Evolutionary conservation across 2,888 invertebrate species (phyloP).

Genomic region (Lottia scabra): DNA sequence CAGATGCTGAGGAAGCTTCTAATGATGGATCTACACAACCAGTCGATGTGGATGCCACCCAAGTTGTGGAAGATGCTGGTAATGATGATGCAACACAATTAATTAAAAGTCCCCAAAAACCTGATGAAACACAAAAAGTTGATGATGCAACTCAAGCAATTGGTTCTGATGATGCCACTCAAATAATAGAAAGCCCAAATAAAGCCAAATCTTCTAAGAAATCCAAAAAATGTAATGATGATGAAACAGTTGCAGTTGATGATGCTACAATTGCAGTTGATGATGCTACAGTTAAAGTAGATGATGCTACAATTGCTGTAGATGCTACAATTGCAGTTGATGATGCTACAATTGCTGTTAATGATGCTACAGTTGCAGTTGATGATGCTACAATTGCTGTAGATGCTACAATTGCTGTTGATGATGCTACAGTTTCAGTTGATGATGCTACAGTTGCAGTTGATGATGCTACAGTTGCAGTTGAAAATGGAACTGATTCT

Average conservation of each 20-base stretch:
- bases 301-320: not conserved
- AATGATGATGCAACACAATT: conserved; percentile 27
- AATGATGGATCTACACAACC: not conserved
- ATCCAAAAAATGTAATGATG: not conserved
- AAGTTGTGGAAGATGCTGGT: conserved; percentile 6
- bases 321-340: not conserved
- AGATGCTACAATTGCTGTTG: not conserved
- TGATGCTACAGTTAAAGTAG: conserved; percentile 13
- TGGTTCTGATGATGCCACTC: conserved; percentile 18
- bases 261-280: conserved; percentile 20
- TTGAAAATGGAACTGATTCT: not conserved
- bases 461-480: conserved; percentile 12
- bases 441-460: conserved; percentile 22
- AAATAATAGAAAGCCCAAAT: conserved; percentile 4
- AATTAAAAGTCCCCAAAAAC: conserved; percentile 9
- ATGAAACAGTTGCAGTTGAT: too few relatives aligned
- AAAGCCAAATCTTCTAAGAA: not conserved
- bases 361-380: conserved; percentile 14
- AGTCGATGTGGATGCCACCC: conserved; percentile 4
- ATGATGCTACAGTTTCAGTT: not conserved
- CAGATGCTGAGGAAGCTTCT: conserved; percentile 9
- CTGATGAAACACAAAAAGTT: not conserved
- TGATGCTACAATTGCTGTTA: conserved; percentile 22
- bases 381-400: not conserved
- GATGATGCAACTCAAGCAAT: conserved; percentile 19